Conservation (phyloP, 1,140 invertebrate genomes). For the Heliconius eleuchia region DNA sequence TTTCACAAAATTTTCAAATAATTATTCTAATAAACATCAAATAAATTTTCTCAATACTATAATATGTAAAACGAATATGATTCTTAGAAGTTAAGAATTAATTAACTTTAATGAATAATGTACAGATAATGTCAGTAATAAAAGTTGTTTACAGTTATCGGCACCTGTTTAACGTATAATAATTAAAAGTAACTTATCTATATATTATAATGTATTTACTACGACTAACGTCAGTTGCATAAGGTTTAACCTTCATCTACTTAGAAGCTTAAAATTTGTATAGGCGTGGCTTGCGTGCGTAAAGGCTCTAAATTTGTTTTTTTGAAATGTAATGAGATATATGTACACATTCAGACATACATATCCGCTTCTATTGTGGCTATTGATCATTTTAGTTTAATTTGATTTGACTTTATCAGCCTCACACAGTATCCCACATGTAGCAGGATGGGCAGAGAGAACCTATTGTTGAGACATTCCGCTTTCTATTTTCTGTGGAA, state of each 20-base stretch:
- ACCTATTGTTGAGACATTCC: too few relatives aligned
- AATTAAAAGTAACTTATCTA: background rate
- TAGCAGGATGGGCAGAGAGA: too few relatives aligned
- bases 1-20: background rate
- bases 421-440: too few relatives aligned
- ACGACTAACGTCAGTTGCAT: too few relatives aligned
- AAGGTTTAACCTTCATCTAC: too few relatives aligned
- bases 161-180: background rate
- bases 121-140: background rate
- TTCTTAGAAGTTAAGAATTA: background rate
- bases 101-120: conserved; percentile 1
- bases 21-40: background rate
- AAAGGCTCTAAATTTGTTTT: conserved; percentile 14
- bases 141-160: background rate
- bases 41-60: background rate
- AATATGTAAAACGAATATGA: background rate
- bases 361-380: background rate
- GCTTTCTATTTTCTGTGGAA: too few relatives aligned
- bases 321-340: conserved; percentile 7
- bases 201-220: background rate
- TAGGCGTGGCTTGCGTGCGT: background rate
- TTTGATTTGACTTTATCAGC: too few relatives aligned
- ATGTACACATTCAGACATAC: background rate
- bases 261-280: too few relatives aligned
- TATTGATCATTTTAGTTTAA: too few relatives aligned